These are phyloP conservation scores for Salmo trutta DNA, from an alignment of 2,797 vertebrate genomes.

Conservation along the genomic window DNA sequence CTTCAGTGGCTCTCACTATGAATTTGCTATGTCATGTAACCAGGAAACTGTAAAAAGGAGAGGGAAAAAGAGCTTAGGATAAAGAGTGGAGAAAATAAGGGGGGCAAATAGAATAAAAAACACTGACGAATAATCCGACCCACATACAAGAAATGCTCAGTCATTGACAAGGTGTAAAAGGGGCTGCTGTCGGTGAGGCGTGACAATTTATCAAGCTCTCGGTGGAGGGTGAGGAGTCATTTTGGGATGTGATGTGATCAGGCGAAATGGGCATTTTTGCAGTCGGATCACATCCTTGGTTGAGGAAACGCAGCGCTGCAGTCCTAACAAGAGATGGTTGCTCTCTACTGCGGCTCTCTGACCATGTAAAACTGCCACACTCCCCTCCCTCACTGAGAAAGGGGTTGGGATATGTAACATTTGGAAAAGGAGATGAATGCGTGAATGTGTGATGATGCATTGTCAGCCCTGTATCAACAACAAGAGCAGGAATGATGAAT, in stretches of 20 bases:
- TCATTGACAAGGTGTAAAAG: slow-evolving; percentile 14
- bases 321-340: not conserved
- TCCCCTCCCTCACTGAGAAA: not conserved
- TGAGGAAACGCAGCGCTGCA: not conserved
- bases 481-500: not conserved
- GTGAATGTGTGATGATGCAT: not conserved
- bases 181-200: slow-evolving; percentile 2
- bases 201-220: slow-evolving; percentile 21
- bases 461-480: not conserved
- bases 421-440: not conserved
- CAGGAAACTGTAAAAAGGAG: not conserved
- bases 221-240: slow-evolving; percentile 6
- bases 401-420: not conserved
- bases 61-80: not conserved
- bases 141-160: slow-evolving; percentile 5
- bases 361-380: not conserved
- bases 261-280: slow-evolving; percentile 35
- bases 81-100: not conserved
- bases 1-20: not conserved
- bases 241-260: slow-evolving; percentile 39
- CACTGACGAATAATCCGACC: slow-evolving; percentile 9
- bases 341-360: not conserved
- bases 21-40: not conserved
- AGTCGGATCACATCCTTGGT: slow-evolving; percentile 13
- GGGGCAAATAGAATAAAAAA: slow-evolving; percentile 7